Evolutionary conservation across 2,797 vertebrate species (phyloP).

Genomic region (Ctenochaetus hawaiiensis): DNA sequence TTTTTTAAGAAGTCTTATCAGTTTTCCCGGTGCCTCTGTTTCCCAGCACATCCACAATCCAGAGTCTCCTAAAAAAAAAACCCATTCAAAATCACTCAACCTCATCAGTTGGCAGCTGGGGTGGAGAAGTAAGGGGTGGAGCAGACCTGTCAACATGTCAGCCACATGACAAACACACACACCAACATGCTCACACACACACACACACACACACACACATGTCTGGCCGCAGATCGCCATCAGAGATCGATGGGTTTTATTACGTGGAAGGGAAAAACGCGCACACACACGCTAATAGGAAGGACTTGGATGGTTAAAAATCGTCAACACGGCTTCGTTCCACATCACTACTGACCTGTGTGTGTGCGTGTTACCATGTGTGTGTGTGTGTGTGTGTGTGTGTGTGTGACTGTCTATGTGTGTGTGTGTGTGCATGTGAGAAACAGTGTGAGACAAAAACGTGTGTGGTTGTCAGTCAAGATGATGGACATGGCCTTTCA

Average conservation of each 20-base stretch:
- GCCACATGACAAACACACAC: conserved; percentile 66
- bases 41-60: conserved; percentile 69
- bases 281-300: conserved; percentile 5
- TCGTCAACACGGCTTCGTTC: conserved; percentile 29
- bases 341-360: conserved; percentile 55
- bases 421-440: conserved; percentile 17
- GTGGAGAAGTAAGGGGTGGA: conserved; percentile 76
- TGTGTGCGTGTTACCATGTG: not conserved
- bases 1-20: conserved; percentile 57
- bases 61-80: conserved; percentile 47
- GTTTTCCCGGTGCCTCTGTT: conserved; percentile 49
- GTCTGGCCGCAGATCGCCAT: conserved; percentile 43
- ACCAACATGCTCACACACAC: conserved; percentile 21
- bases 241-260: conserved; percentile 39
- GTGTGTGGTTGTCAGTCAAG: conserved; percentile 74
- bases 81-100: conserved; percentile 81
- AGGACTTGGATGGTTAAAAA: conserved; percentile 35
- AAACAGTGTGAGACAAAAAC: conserved; percentile 51
- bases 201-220: conserved; percentile 31
- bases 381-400: conserved; percentile 13
- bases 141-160: conserved; percentile 85
- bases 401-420: conserved; percentile 15
- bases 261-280: conserved; percentile 4
- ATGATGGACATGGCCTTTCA: conserved; percentile 82
- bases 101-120: conserved; percentile 83